Evolutionary conservation across 35 echinoderm and acorn worm species (phyloP).

Genomic region (Lytechinus pictus): DNA sequence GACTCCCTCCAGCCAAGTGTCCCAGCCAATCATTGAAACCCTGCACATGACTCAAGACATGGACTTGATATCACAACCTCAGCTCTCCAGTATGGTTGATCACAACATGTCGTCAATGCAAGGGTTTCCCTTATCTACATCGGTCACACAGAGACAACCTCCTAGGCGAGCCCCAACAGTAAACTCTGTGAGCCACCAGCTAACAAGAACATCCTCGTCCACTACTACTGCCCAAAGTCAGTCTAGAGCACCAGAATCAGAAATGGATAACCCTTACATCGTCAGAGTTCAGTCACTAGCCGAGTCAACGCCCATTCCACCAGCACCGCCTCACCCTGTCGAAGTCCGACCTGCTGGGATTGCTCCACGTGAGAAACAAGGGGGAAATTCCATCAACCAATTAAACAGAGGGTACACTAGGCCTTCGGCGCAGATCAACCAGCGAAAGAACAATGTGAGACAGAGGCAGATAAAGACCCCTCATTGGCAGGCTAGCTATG

Average conservation of each 20-base stretch:
- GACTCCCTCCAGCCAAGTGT: background rate
- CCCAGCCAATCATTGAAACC: background rate
- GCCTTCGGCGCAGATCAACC: background rate
- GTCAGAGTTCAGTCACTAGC: conserved; percentile 31
- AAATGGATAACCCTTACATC: background rate
- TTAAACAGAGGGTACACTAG: background rate
- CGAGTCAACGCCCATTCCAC: background rate
- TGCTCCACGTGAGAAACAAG: background rate
- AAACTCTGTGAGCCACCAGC: background rate
- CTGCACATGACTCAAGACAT: background rate
- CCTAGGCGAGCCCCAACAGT: background rate
- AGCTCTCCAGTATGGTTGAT: background rate
- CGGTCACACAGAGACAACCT: background rate
- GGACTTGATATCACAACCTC: background rate
- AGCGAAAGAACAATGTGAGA: background rate
- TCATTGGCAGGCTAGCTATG: background rate
- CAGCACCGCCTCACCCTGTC: background rate
- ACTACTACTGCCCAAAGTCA: background rate
- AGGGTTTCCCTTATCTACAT: background rate
- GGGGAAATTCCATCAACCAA: background rate
- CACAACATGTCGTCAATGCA: background rate
- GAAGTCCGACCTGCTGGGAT: background rate
- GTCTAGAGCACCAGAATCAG: background rate
- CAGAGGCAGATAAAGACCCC: conserved; percentile 25
- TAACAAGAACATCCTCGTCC: background rate